These are phyloP conservation scores for Erynnis tages DNA, from an alignment of 2,888 invertebrate species.

Conservation along the genomic window DNA sequence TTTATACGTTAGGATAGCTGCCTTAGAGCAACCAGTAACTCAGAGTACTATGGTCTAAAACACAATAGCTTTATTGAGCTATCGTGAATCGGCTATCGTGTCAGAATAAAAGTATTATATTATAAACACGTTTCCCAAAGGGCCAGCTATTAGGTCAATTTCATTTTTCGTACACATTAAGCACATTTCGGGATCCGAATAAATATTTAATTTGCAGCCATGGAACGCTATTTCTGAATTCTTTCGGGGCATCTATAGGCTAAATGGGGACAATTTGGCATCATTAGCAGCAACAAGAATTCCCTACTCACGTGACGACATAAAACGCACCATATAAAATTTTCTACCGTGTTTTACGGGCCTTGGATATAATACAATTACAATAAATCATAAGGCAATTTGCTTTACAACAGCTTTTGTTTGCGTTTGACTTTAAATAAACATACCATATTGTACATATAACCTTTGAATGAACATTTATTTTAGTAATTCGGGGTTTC, in stretches of 20 bases:
- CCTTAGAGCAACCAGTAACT: too few species aligned
- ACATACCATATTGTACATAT: background rate
- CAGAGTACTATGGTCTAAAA: too few species aligned
- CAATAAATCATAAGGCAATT: constrained; percentile 26
- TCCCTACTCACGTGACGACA: constrained; percentile 49
- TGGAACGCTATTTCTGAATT: constrained; percentile 50
- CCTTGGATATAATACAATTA: constrained; percentile 21
- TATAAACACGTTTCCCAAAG: too few species aligned
- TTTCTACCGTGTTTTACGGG: constrained; percentile 27
- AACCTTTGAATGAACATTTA: background rate
- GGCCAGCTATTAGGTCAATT: constrained; percentile 28
- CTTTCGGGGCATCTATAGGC: constrained; percentile 52
- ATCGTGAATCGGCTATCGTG: too few species aligned
- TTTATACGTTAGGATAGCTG: too few species aligned
- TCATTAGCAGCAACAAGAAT: constrained; percentile 66
- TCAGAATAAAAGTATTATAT: too few species aligned
- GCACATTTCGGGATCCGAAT: constrained; percentile 47
- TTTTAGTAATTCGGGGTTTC: background rate
- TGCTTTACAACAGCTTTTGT: constrained; percentile 4
- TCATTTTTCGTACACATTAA: constrained; percentile 38
- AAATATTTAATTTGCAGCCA: constrained; percentile 56
- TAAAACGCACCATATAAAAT: constrained; percentile 55
- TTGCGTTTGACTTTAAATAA: constrained; percentile 15
- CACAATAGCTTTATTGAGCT: too few species aligned
- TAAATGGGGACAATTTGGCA: constrained; percentile 54